Base-by-base conservation (phyloP, 2,888 invertebrate species). In the Oegoconia quadripuncta region DNA sequence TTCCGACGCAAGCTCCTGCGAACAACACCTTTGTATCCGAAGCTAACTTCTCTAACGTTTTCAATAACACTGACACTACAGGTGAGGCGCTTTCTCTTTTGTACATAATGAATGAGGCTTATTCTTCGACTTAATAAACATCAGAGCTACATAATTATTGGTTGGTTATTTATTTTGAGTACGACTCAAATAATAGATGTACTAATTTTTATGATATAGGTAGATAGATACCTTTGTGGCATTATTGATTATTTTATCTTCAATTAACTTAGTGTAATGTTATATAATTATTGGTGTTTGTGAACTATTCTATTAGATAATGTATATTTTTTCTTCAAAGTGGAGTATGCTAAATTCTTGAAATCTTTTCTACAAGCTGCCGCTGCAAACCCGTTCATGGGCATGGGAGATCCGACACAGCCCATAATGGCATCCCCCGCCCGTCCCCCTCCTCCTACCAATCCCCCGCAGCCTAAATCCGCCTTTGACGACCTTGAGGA, bases 41-140 rank as follows among this genome's bases (percentile, higher is more conserved):
- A 78, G 94, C 93, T 84, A 93, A 92, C 89, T 96, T 96, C 89
- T 92, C 93, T 68, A 93, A 95, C 64, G 95, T 95, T 61, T 96
- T 96, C 88, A 95, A 95, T 80, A 92, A 90, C 83, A 84, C 90
- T 66, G 93, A 93, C 74, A 81, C 90, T 56, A 76, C 89, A 83
- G 91, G 91, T 91, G 90, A 90, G 90, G 79, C 55, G 60, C 62
- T 60, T 59, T 43, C 38, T 42, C 44, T 52, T 45, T 48, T 50
- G 66, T 60, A 66, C 56, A 50, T 50, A 43, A 55, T 48, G n/a
- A 22, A 41, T n/a, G n/a, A n/a, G 54, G 48, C 64, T 47, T 60
- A 58, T 51, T 7, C 12, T 34, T 3, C 23, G 15, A 23, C 22
- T 7, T 9, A n/a, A 14, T n/a, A 14, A 3, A 14, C n/a, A 23